Base-by-base conservation (phyloP, 1,140 invertebrate species). In the Armadillidium nasatum region DNA sequence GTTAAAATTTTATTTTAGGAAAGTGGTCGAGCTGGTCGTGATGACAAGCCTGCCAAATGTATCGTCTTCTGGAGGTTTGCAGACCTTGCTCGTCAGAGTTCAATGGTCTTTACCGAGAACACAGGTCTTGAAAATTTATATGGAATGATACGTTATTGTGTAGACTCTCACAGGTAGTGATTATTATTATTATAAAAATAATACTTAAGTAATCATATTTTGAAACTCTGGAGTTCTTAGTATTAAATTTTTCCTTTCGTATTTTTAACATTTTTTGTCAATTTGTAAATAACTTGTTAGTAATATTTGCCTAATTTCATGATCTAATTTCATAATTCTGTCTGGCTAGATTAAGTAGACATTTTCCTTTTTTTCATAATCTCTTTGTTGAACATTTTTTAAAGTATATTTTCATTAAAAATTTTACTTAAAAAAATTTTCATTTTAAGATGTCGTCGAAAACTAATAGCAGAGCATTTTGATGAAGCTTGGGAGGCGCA, bases 41-140 rank as follows among this genome's bases (percentile, higher is more conserved):
- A 96, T 86, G 92, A 91, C 11, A 87, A 91, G 74, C 88, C 87
- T n/a, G 92, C 96, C 0, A 89, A 89, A 82, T 99, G 97, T 85
- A 90, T 97, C 72, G 87, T 98, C n/a, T 96, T 94, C 83, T 98
- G 90, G 83, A 87, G 90, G 77, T 88, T 95, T 80, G 87, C 87
- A 54, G 94, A 96, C 84, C 85, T 94, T 10, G 94, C 94, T 82
- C 89, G 89, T 83, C 88, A 94, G 44, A 93, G 91, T 80, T 88
- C 90, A 0, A 93, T 95, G 90, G 92, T 95, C 0, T 93, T 94
- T 83, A 90, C 91, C 10, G 92, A 94, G 81, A 88, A 89, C 82
- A 92, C 91, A 3, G 93, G 91, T 4, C 83, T 93, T 19, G 87
- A 90, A 46, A 94, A 95, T 84, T 86, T 96, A 0, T 94, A 96